A percentile compares a stretch with the other conserved stretches of the same genome.
These are phyloP conservation scores for Piaya cayana DNA, from an alignment of 2,113 vertebrate genomes.

Conservation along the genomic window DNA sequence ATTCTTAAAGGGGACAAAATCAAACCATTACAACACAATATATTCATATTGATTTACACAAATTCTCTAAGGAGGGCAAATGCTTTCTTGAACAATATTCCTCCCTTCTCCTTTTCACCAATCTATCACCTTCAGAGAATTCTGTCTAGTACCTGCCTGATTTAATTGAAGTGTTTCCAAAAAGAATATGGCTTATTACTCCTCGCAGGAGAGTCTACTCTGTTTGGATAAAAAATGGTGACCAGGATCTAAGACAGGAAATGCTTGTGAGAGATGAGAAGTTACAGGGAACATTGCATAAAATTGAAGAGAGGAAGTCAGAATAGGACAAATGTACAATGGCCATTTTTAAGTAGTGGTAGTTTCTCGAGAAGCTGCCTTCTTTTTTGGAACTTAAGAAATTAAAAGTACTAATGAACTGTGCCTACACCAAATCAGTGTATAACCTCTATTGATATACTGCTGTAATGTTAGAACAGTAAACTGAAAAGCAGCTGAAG, in stretches of 20 bases:
- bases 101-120: constrained; percentile 17
- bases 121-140: not conserved
- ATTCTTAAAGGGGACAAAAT: too few relatives aligned
- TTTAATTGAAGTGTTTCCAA: not conserved
- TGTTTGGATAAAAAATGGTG: not conserved
- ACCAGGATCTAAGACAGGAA: not conserved
- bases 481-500: not conserved
- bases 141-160: not conserved
- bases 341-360: not conserved
- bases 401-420: not conserved
- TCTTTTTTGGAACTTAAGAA: not conserved
- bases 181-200: not conserved
- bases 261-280: not conserved
- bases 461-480: not conserved
- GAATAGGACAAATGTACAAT: not conserved
- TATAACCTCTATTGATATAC: not conserved
- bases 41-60: not conserved
- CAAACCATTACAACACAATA: too few relatives aligned
- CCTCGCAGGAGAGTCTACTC: not conserved
- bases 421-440: not conserved
- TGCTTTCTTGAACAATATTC: constrained; percentile 11
- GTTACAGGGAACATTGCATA: not conserved
- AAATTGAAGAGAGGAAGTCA: not conserved
- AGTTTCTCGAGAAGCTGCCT: not conserved
- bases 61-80: not conserved